Evolutionary conservation across 2,888 invertebrate genomes (phyloP).

Genomic region (Emmelina monodactyla): DNA sequence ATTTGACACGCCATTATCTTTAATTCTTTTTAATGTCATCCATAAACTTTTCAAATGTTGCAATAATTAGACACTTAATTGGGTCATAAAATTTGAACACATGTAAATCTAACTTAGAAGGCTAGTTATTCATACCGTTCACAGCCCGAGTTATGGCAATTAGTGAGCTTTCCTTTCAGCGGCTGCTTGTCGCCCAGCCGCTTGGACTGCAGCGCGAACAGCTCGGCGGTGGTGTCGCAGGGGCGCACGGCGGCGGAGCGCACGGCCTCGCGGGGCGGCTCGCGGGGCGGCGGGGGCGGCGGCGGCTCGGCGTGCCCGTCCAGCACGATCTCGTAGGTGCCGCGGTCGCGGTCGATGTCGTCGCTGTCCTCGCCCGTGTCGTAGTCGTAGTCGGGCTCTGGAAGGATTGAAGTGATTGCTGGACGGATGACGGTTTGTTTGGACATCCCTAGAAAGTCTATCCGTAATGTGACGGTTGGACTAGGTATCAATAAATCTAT

Average conservation of each 20-base stretch:
- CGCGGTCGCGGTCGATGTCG: conserved; percentile 40
- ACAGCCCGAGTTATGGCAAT: conserved; percentile 87
- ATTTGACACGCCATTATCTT: too few species aligned
- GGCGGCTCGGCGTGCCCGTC: conserved; percentile 36
- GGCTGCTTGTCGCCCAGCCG: conserved; percentile 84
- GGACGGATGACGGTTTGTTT: too few species aligned
- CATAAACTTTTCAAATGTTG: too few species aligned
- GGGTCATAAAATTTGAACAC: too few species aligned
- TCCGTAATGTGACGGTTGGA: too few species aligned
- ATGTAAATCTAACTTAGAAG: too few species aligned
- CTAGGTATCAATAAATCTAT: too few species aligned
- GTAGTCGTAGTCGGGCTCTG: conserved; percentile 33
- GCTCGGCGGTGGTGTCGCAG: conserved; percentile 87
- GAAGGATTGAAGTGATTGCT: too few species aligned
- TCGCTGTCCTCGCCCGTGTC: conserved; percentile 46
- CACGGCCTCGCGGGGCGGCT: conserved; percentile 62
- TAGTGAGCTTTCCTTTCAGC: conserved; percentile 86
- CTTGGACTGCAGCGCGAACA: conserved; percentile 85
- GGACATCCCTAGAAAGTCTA: too few species aligned
- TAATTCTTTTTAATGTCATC: too few species aligned
- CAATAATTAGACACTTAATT: too few species aligned
- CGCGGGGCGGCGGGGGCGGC: conserved; percentile 34
- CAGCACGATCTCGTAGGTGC: conserved; percentile 55
- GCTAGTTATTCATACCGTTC: conserved; percentile 83
- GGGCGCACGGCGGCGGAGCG: conserved; percentile 71